Conservation (phyloP, 2,113 vertebrate genomes). For the Lontra canadensis region DNA sequence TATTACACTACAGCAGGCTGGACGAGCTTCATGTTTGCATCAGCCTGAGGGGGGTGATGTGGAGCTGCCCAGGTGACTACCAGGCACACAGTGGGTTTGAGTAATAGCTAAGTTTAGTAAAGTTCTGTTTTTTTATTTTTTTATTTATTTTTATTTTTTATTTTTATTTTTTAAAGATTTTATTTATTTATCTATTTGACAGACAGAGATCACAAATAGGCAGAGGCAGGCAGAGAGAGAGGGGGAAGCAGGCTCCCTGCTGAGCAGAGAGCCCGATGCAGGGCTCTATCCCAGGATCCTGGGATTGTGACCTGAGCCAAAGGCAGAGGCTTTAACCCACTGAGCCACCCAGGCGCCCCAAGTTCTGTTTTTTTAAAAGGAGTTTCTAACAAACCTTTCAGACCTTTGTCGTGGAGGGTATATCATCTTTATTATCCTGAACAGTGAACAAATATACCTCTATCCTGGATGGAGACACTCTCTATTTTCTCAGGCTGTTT, state of each 20-base stretch:
- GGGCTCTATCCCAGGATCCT: no score
- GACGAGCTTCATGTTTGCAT: neutral
- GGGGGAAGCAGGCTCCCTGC: no score
- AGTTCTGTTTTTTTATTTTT: neutral
- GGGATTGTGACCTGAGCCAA: no score
- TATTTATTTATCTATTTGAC: no score
- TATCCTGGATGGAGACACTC: neutral
- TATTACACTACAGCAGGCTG: neutral
- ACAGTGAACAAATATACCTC: neutral
- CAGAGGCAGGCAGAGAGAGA: no score
- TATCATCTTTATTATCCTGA: neutral
- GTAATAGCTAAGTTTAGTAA: neutral
- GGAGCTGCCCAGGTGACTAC: neutral
- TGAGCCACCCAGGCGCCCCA: no score
- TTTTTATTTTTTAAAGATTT: no score
- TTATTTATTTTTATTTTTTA: no score
- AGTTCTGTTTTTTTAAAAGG: neutral
- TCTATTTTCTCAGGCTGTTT: neutral
- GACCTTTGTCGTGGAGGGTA: neutral
- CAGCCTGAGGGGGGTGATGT: no score
- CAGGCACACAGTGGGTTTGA: neutral
- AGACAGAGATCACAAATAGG: no score
- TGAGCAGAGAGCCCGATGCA: no score
- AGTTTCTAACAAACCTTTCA: neutral
- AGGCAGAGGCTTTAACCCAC: no score